Evolutionary conservation across 2,888 invertebrate genomes (phyloP).

Genomic region (Entomobrya proxima): DNA sequence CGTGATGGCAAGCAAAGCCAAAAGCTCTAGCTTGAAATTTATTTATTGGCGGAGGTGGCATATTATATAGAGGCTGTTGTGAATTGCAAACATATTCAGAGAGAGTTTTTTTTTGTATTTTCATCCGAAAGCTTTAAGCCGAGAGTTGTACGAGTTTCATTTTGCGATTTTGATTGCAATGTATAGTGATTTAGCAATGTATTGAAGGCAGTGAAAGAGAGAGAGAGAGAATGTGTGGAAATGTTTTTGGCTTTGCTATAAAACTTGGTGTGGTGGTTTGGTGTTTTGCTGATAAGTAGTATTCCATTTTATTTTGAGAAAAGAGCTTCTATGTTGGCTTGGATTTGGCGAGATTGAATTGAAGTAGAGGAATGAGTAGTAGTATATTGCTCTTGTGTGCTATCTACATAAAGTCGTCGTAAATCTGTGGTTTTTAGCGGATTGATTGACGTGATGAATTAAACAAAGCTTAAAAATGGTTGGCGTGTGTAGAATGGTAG

Average conservation of each 20-base stretch:
- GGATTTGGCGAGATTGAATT: background rate
- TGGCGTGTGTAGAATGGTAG: background rate
- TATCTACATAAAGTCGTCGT: slow-evolving; percentile 13
- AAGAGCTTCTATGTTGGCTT: background rate
- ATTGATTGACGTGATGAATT: slow-evolving; percentile 34
- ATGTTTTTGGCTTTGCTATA: background rate
- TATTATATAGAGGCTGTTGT: background rate
- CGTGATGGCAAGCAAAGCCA: background rate
- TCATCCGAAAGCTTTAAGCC: too few relatives aligned
- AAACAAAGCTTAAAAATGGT: background rate
- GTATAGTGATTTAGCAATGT: background rate
- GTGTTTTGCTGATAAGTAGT: background rate
- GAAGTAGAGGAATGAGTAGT: background rate
- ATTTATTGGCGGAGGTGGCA: slow-evolving; percentile 17
- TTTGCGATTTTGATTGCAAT: too few relatives aligned
- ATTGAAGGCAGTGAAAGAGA: background rate
- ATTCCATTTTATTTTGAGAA: background rate
- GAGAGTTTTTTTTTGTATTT: too few relatives aligned
- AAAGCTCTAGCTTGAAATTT: background rate
- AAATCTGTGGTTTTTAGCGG: slow-evolving; percentile 29
- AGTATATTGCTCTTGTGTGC: too few relatives aligned
- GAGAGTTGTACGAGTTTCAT: too few relatives aligned
- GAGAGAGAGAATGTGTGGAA: background rate
- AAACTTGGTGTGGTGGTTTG: background rate
- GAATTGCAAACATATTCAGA: too few relatives aligned